Percentiles rank a stretch among this genome's conserved stretches.
Evolutionary conservation across 2,888 invertebrate genomes (phyloP).

Genomic region (Dryomyza anilis): DNA sequence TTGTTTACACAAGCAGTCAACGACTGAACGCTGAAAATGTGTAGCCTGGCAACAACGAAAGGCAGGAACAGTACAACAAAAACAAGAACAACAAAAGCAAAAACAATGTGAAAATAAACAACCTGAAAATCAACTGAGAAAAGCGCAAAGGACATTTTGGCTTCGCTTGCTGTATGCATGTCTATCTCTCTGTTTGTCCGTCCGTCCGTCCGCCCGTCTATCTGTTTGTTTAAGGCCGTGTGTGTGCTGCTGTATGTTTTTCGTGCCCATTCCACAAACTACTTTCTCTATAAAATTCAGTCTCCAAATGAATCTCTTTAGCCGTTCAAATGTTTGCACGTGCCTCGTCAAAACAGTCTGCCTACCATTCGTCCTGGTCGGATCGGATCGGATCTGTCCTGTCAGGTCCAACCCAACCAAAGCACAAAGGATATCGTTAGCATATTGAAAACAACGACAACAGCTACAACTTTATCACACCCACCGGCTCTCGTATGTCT

Average conservation of each 20-base stretch:
- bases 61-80: slow-evolving; percentile 1
- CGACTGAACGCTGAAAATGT: slow-evolving; percentile 2
- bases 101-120: slow-evolving; percentile 5
- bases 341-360: slow-evolving; percentile 24
- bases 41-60: slow-evolving; percentile 6
- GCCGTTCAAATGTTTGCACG: slow-evolving; percentile 22
- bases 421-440: slow-evolving; percentile 17
- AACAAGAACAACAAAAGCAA: slow-evolving; percentile 12
- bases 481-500: too few species aligned
- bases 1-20: slow-evolving; percentile 21
- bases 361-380: slow-evolving; percentile 12
- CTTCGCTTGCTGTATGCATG: too few species aligned
- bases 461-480: too few species aligned
- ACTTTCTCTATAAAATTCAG: not conserved
- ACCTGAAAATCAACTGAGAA: slow-evolving; percentile 15
- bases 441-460: slow-evolving; percentile 4
- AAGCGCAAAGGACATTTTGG: slow-evolving; percentile 6
- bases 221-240: slow-evolving; percentile 22
- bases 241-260: not conserved
- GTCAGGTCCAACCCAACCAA: not conserved
- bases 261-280: not conserved
- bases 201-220: not conserved
- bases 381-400: not conserved
- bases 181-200: slow-evolving; percentile 7
- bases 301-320: slow-evolving; percentile 13